phyloP scores from a whole-genome alignment of 2,797 vertebrate species.

The Nannoperca obscura region DNA sequence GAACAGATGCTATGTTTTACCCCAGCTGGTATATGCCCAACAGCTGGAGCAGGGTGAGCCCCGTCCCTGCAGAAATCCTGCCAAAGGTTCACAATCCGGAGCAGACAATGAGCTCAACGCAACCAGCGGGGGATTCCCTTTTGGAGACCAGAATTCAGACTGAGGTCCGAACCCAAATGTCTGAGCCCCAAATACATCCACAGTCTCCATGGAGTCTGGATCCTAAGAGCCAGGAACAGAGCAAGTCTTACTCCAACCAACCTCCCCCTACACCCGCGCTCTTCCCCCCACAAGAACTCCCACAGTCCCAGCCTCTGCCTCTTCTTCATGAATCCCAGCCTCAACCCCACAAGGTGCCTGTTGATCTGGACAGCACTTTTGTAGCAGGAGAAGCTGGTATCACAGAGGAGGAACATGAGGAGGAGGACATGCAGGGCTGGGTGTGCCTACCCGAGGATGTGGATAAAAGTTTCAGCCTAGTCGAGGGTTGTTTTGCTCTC shows the following conservation, averaged over 20 bases:
- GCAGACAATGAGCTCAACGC: constrained; percentile 11
- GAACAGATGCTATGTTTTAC: constrained; percentile 44
- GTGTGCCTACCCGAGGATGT: constrained; percentile 13
- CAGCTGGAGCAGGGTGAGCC: constrained; percentile 22
- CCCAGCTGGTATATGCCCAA: constrained; percentile 60
- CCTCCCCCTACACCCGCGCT: background rate
- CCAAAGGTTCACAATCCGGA: background rate
- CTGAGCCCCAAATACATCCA: background rate
- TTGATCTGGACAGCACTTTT: background rate
- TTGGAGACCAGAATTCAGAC: background rate
- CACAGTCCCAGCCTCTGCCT: background rate
- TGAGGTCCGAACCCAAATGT: background rate
- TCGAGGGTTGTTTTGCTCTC: constrained; percentile 3
- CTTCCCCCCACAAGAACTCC: background rate
- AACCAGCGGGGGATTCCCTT: background rate
- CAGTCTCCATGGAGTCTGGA: background rate
- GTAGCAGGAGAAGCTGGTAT: background rate
- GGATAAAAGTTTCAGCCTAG: background rate
- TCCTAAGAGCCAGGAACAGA: background rate
- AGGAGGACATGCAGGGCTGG: constrained; percentile 36
- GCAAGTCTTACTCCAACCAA: background rate
- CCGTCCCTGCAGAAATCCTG: constrained; percentile 8
- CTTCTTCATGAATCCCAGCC: background rate
- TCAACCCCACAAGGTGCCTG: background rate
- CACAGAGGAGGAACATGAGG: constrained; percentile 10